Percentiles rank a stretch among this genome's conserved stretches.
phyloP scores from a whole-genome alignment of 2,888 invertebrate genomes.

The Nomada goodeniana region DNA sequence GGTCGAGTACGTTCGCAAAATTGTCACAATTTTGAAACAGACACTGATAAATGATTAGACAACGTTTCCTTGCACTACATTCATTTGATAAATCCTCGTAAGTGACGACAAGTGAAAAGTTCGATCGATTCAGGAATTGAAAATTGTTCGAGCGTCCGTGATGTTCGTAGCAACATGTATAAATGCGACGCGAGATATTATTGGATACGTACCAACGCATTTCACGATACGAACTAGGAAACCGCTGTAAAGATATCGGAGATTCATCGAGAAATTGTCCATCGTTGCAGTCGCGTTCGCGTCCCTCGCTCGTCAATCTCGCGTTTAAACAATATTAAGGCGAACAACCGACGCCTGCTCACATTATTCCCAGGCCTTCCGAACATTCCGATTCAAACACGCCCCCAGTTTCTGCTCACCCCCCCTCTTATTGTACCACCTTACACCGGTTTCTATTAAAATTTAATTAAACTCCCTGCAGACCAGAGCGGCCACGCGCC shows the following conservation, averaged over 20 bases:
- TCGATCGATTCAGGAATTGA: neutral
- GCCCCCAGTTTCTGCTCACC: neutral
- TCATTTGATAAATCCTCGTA: slow-evolving; percentile 6
- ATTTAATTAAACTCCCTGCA: slow-evolving; percentile 20
- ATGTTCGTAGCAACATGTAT: too few species aligned
- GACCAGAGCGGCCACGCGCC: neutral
- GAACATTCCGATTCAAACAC: neutral
- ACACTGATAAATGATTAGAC: slow-evolving; percentile 32
- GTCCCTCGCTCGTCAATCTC: neutral
- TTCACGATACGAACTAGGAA: neutral
- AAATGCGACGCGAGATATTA: neutral
- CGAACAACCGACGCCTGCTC: neutral
- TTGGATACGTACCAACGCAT: neutral
- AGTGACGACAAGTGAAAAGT: too few species aligned
- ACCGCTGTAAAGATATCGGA: too few species aligned
- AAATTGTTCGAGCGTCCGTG: neutral
- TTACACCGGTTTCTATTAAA: neutral
- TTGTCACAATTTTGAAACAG: slow-evolving; percentile 30
- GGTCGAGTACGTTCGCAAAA: neutral
- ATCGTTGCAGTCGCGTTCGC: too few species aligned
- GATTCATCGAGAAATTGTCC: too few species aligned
- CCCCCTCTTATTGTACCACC: neutral
- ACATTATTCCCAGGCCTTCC: neutral
- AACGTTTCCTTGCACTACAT: neutral
- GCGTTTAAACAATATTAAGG: neutral